Percentiles rank a stretch among this genome's conserved stretches.
phyloP scores from a whole-genome alignment of 1,140 invertebrate genomes.

The Drosophila virilis region DNA sequence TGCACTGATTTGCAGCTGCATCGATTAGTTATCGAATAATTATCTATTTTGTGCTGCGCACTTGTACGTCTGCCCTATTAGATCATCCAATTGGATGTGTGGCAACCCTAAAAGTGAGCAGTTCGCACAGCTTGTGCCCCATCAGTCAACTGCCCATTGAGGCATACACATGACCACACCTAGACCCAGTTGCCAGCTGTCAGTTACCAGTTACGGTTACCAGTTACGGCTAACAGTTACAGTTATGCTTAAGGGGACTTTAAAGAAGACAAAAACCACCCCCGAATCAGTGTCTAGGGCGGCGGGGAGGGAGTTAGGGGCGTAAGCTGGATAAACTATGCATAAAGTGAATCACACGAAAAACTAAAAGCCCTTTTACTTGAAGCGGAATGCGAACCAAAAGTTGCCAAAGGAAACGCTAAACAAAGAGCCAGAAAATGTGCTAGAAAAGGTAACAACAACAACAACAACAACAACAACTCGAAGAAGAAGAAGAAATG shows the following conservation, averaged over 20 bases:
- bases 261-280: constrained; percentile 42
- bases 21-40: background rate
- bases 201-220: background rate
- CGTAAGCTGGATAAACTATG: constrained; percentile 39
- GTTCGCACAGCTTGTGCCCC: constrained; percentile 10
- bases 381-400: constrained; percentile 60
- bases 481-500: background rate
- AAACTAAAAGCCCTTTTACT: constrained; percentile 55
- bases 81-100: constrained; percentile 22
- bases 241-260: constrained; percentile 14
- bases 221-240: background rate
- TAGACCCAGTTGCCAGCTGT: constrained; percentile 54
- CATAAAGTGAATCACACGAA: constrained; percentile 44
- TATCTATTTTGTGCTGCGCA: background rate
- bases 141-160: constrained; percentile 22
- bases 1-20: background rate
- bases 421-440: constrained; percentile 45
- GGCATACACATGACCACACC: constrained; percentile 46
- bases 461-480: constrained; percentile 3
- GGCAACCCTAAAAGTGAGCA: constrained; percentile 35
- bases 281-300: constrained; percentile 2
- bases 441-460: constrained; percentile 42
- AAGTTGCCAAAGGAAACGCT: constrained; percentile 68
- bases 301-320: background rate
- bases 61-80: constrained; percentile 25